Evolutionary conservation across 2,888 invertebrate genomes (phyloP).

Genomic region (Piscicola geometra): DNA sequence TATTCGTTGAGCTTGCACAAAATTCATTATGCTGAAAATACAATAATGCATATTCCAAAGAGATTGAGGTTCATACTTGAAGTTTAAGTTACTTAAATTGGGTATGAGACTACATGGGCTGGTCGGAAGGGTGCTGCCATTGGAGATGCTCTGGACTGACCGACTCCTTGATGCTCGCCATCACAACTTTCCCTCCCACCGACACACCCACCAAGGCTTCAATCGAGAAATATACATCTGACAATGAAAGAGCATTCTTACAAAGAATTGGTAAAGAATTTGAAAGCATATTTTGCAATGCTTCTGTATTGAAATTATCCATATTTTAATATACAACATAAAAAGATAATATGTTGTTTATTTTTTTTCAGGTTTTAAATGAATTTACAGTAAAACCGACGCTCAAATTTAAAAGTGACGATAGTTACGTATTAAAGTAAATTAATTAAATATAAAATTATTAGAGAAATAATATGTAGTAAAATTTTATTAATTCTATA

Average conservation of each 20-base stretch:
- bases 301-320: slow-evolving; percentile 3
- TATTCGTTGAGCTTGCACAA: no score
- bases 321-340: neutral
- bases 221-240: slow-evolving; percentile 29
- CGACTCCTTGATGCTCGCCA: slow-evolving; percentile 34
- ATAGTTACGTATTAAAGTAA: neutral
- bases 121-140: no score
- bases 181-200: slow-evolving; percentile 29
- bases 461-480: neutral
- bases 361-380: neutral
- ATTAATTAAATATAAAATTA: neutral
- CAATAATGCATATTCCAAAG: no score
- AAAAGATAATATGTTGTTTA: neutral
- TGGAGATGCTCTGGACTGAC: slow-evolving; percentile 27
- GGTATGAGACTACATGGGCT: no score
- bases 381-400: neutral
- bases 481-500: neutral
- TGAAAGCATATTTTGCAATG: slow-evolving; percentile 27
- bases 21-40: no score
- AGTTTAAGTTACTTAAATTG: no score
- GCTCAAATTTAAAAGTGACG: slow-evolving; percentile 1
- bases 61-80: no score
- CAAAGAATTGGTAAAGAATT: slow-evolving; percentile 33
- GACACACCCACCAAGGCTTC: slow-evolving; percentile 35
- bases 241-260: slow-evolving; percentile 23